A percentile compares a stretch with the other conserved stretches of the same genome.
Evolutionary conservation across 2,113 vertebrate species (phyloP).

Genomic region (Bubo blakistoni): DNA sequence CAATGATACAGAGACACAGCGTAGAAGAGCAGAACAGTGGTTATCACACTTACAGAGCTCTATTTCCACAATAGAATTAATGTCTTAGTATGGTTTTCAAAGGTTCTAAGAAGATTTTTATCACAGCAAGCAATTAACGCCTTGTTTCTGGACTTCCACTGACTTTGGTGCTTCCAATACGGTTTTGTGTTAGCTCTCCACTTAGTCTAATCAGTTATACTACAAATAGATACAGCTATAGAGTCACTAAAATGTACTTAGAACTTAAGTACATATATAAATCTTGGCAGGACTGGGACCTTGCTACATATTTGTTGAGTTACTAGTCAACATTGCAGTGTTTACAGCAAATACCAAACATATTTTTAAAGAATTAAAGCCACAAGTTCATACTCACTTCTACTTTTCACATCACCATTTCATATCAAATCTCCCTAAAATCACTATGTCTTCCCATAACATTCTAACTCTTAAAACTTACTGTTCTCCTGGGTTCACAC

Average conservation of each 20-base stretch:
- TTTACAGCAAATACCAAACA: neutral
- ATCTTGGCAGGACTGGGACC: neutral
- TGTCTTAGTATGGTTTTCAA: neutral
- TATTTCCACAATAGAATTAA: neutral
- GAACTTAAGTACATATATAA: neutral
- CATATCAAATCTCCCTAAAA: neutral
- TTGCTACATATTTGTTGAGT: neutral
- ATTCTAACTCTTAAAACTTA: neutral
- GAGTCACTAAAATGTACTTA: neutral
- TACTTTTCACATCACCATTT: neutral
- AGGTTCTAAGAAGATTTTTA: neutral
- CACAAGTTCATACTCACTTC: neutral
- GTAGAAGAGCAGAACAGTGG: neutral
- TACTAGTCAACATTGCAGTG: neutral
- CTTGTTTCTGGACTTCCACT: neutral
- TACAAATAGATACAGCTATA: neutral
- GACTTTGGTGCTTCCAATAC: neutral
- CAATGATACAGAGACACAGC: accelerated
- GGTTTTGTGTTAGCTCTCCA: neutral
- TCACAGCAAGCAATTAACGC: neutral
- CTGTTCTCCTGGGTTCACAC: neutral
- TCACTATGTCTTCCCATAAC: neutral
- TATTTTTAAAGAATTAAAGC: neutral
- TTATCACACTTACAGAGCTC: neutral
- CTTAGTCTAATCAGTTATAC: neutral